Evolutionary conservation across 2,888 invertebrate genomes (phyloP), one percentile per base, ranked within the genome.

Genomic region (Myopa testacea): DNA sequence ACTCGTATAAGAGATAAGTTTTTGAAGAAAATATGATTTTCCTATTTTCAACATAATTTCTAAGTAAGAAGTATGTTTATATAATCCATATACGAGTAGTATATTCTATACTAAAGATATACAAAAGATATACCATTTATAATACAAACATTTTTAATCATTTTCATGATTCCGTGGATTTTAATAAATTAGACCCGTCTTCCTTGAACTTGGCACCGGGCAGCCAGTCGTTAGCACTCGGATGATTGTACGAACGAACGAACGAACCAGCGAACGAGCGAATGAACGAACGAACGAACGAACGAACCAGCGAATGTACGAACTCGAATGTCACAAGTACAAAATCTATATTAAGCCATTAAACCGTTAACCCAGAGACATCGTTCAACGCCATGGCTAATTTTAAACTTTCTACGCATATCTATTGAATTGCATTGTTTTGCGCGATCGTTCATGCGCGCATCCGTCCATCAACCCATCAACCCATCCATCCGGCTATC

Each of bases 361-460:
- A 40, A 77, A 50, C 68, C 69, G 68, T 77, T 81, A 78, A 81
- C 81, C 79, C 79, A 81, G 62, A 78, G 78, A 78, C 77, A 52
- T 65, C 45, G 69, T 69, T 76, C 50, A 55, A 52, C 65, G 71
- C 71, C n/a, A 16, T 4, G 58, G 37, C 38, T 37, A 60, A 34
- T 74, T 74, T 74, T 16, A 34, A 12, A 26, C 12, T 34, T 55
- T 16, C 16, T 34, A 6, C 62, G 67, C 52, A 63, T 72, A 19
- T 37, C 37, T 16, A 70, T 7, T 40, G 37, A 16, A 40, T 60
- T 75, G 58, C 58, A 75, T 68, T 60, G 38, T 75, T 75, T n/a
- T 8, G 65, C 12, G 7, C 8, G 58, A 58, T 37, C 37, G 52
- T 60, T 38, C 38, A 34, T 50, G 67, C 19, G 16, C 14, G 40